A percentile compares a stretch with the other conserved stretches of the same genome.
These are phyloP conservation scores for Microtus oregoni DNA, from an alignment of 2,113 vertebrate species.

Conservation along the genomic window DNA sequence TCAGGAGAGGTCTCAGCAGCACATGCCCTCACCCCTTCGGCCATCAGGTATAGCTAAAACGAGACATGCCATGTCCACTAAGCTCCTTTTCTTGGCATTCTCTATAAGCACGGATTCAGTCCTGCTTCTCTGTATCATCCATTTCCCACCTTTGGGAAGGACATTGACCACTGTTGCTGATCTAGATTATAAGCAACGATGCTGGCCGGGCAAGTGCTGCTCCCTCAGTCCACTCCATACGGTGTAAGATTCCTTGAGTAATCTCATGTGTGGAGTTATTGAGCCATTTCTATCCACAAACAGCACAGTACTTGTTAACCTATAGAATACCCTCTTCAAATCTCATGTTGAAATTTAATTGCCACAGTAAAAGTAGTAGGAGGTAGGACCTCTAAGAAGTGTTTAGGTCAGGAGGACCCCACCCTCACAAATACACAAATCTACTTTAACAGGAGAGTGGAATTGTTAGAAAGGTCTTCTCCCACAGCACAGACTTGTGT, in stretches of 20 bases:
- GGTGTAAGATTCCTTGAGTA: not conserved
- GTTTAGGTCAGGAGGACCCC: not conserved
- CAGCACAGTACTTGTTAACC: not conserved
- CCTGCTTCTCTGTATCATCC: not conserved
- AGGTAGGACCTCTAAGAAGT: not conserved
- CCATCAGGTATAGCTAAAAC: not conserved
- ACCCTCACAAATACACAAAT: not conserved
- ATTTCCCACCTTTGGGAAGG: not conserved
- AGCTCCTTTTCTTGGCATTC: not conserved
- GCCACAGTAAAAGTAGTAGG: not conserved
- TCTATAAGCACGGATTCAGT: not conserved
- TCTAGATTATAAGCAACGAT: not conserved
- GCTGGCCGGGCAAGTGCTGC: not conserved
- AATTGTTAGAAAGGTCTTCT: not conserved
- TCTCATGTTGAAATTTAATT: not conserved
- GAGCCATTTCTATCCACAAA: not conserved
- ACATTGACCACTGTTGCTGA: not conserved
- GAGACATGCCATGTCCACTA: not conserved
- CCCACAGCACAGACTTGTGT: not conserved
- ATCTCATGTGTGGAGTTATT: not conserved
- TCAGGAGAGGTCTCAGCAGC: not conserved
- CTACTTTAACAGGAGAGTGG: not conserved
- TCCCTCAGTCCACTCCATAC: not conserved
- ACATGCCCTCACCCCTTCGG: not conserved
- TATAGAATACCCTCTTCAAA: not conserved